Evolutionary conservation across 1,140 invertebrate genomes (phyloP).

Genomic region (Zaprionus kolodkinae): DNA sequence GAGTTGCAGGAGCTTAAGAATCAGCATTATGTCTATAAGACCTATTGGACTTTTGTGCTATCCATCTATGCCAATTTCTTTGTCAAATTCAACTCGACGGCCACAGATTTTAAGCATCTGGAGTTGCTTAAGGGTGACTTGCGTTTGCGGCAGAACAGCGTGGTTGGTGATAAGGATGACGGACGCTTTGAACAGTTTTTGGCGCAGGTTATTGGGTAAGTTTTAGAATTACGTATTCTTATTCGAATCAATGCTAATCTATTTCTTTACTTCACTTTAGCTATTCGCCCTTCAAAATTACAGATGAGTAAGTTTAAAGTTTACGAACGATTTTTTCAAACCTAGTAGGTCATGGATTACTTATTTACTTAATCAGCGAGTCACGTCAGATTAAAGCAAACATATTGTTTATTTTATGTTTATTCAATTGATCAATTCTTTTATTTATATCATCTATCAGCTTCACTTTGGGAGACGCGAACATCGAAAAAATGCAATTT

Average conservation of each 20-base stretch:
- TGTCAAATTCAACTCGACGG: constrained; percentile 70
- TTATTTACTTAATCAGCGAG: background rate
- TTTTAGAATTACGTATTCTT: background rate
- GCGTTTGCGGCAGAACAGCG: constrained; percentile 62
- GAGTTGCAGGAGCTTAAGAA: constrained; percentile 73
- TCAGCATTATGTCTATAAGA: constrained; percentile 82
- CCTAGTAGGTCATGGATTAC: background rate
- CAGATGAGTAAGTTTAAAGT: constrained; percentile 73
- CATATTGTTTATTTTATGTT: background rate
- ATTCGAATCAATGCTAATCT: background rate
- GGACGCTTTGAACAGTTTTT: constrained; percentile 77
- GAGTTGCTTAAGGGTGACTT: constrained; percentile 74
- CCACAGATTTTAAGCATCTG: constrained; percentile 66
- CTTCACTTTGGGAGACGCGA: constrained; percentile 72
- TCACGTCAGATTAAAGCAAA: background rate
- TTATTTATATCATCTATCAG: constrained; percentile 37
- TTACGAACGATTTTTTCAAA: background rate
- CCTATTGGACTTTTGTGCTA: constrained; percentile 81
- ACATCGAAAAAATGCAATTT: constrained; percentile 79
- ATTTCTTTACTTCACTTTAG: constrained; percentile 36
- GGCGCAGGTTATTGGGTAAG: constrained; percentile 75
- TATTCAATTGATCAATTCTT: background rate
- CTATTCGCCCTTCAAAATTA: constrained; percentile 76
- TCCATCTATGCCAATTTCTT: constrained; percentile 83
- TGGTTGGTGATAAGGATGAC: constrained; percentile 74